Percentiles rank a stretch among this genome's conserved stretches.
Evolutionary conservation across 2,113 vertebrate species (phyloP).

Genomic region (Terrapene triunguis): DNA sequence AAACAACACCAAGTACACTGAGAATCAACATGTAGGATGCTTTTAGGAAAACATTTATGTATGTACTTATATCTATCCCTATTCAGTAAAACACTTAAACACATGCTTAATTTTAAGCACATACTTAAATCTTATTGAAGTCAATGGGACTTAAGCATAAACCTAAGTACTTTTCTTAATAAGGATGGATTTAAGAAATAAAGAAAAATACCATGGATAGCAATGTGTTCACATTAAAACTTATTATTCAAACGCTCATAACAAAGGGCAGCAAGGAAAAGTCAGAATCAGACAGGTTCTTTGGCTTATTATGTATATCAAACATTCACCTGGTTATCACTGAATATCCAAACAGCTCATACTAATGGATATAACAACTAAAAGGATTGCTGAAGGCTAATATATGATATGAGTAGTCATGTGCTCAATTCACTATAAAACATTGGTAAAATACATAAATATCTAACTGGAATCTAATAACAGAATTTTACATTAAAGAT

Average conservation of each 20-base stretch:
- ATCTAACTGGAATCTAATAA: background rate
- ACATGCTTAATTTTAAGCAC: background rate
- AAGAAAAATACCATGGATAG: background rate
- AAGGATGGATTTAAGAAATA: background rate
- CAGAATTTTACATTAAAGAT: background rate
- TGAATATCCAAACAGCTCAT: background rate
- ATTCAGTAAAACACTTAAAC: background rate
- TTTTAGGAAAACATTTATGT: background rate
- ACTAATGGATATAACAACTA: rapidly evolving
- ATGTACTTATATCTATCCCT: background rate
- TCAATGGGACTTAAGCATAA: background rate
- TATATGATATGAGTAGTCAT: background rate
- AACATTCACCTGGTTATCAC: background rate
- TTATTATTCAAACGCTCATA: background rate
- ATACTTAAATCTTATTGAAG: background rate
- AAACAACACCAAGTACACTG: background rate
- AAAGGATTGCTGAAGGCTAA: background rate
- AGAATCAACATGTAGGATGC: background rate
- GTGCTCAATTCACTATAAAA: background rate
- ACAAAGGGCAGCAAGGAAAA: background rate
- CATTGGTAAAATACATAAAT: background rate
- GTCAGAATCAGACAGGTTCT: background rate
- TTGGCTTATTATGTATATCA: background rate
- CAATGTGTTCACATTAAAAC: background rate
- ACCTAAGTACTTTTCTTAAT: background rate